A percentile compares a stretch with the other conserved stretches of the same genome.
These are phyloP conservation scores for Poeciliopsis paucimaculata DNA, from an alignment of 2,797 vertebrate species.

Conservation along the genomic window DNA sequence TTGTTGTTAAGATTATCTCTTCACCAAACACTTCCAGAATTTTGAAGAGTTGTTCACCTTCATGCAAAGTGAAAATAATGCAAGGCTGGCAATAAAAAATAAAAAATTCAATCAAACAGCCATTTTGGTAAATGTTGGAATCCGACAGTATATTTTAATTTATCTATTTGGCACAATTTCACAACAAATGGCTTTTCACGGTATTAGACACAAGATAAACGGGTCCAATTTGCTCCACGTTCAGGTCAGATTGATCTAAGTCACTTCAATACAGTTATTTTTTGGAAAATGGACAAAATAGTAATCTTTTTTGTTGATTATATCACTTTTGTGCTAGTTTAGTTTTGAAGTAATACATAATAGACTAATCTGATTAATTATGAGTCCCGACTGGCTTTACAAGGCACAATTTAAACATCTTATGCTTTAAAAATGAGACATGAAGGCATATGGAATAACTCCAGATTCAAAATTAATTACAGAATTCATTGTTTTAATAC, in stretches of 20 bases:
- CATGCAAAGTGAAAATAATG: background rate
- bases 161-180: background rate
- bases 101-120: background rate
- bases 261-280: background rate
- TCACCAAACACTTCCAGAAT: background rate
- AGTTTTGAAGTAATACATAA: background rate
- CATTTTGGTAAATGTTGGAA: background rate
- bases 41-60: background rate
- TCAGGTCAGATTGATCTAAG: background rate
- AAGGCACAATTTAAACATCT: background rate
- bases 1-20: background rate
- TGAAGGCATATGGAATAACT: background rate
- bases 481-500: background rate
- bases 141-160: background rate
- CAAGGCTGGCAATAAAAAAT: background rate
- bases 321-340: background rate
- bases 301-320: background rate
- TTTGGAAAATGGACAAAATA: background rate
- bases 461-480: background rate
- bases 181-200: background rate
- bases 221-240: background rate
- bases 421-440: background rate
- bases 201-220: background rate
- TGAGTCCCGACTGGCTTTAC: background rate
- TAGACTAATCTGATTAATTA: background rate